Evolutionary conservation across 2,797 vertebrate species (phyloP), one percentile per base, ranked within the genome.

Genomic region (Merluccius polli): DNA sequence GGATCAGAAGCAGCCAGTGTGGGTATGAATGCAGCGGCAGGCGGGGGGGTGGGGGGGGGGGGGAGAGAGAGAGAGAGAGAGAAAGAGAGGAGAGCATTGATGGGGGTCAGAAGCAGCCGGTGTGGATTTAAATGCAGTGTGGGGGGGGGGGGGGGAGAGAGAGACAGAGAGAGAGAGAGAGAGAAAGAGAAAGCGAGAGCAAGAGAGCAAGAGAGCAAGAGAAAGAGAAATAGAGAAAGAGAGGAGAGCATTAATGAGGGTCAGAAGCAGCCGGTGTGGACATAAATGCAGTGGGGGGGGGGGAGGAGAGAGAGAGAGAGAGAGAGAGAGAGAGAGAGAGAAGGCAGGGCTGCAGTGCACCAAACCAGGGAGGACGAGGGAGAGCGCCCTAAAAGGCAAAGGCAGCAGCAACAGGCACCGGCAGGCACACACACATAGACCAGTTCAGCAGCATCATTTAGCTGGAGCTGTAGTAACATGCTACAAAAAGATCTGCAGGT

Each of bases 21-120:
- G 96, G 96, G 97, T 97, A 96, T 95, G 95, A 98, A 98, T 97
- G 95, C 94, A 95, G 87, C 83, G 93, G n/a, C n/a, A n/a, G n/a
- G n/a, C n/a, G n/a, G n/a, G 94, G 93, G 92, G 79, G 93, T 87
- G 80, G 79, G 74, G 89, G 84, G 84, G 36, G 10, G 41, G 16
- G 12, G 16, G 15, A n/a, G 87, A 88, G 88, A 91, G 88, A 59
- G 36, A 32, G 75, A 76, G 44, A 32, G 11, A 24, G 69, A 33
- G 30, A 35, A 44, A 70, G 31, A 44, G 41, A 44, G 41, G 41
- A 44, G 41, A 44, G 88, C 89, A 89, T 89, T 89, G 91, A 93
- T 92, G 93, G 87, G 89, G 91, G 93, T 92, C 90, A 93, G 91
- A 92, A 91, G 91, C 91, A 90, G 92, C 36, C 36, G 88, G 87